Base-by-base conservation (phyloP, 2,888 invertebrate genomes). In the Clitarchus hookeri region DNA sequence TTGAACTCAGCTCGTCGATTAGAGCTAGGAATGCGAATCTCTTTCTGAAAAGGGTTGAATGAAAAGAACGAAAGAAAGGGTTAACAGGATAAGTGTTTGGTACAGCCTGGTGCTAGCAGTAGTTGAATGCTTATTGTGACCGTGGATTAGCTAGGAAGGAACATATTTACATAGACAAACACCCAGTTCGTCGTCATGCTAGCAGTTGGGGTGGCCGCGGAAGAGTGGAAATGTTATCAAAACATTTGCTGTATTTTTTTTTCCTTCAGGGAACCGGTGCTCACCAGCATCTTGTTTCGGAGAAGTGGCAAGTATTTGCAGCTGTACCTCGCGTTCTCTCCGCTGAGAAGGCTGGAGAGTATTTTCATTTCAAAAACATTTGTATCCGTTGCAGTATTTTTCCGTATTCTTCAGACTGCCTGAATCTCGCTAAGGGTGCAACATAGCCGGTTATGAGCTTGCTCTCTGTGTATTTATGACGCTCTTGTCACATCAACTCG, bases 61-160 rank as follows among this genome's bases (percentile, higher is more conserved):
- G 82, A 82, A 82, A 82, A 82, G 82, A 82, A 27, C 23, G 27
- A 82, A 44, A 82, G 82, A 44, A 82, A 82, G 82, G 82, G 82
- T 82, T 82, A 27, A 44, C 27, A 26, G 82, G 82, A 82, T 82
- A 82, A 82, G 82, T 82, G 82, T 82, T 82, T 82, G 82, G 82
- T 82, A 27, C 82, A 82, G 44, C 82, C 44, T 23, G 82, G 65
- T 65, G 65, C 65, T 65, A 6, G 65, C 65, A 11, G n/a, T 23
- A 23, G 65, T 53, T 65, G 65, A 65, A 65, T 65, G 65, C 65
- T 65, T 65, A 65, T 65, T 65, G 65, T 65, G 65, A 65, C 65
- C 19, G n/a, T 65, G 65, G 65, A 65, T 65, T 65, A 65, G 65
- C 65, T 19, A 65, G 65, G n/a, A 19, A 65, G 65, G 65, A 23